These are phyloP conservation scores for Sphyrna mokarran DNA, from an alignment of 2,113 vertebrate species.

Conservation along the genomic window DNA sequence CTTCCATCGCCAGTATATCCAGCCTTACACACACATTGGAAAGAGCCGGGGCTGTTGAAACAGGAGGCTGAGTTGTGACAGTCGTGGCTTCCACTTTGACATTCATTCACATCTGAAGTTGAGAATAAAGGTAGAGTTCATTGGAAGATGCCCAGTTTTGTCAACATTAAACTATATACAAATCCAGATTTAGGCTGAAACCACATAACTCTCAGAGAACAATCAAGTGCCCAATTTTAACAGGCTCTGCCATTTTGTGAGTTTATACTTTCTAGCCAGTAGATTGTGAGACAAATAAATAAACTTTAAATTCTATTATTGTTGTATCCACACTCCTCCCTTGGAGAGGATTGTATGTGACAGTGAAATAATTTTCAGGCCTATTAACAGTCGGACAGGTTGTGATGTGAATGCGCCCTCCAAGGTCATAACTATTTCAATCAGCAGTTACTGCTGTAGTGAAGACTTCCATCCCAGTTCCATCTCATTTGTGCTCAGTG, in stretches of 20 bases:
- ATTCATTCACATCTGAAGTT: slow-evolving; percentile 1
- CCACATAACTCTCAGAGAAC: background rate
- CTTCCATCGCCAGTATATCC: slow-evolving; percentile 1
- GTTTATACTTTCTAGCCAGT: background rate
- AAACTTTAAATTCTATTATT: too few species aligned
- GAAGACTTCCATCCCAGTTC: too few species aligned
- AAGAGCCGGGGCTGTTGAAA: slow-evolving; percentile 20
- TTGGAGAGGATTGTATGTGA: too few species aligned
- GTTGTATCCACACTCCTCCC: too few species aligned
- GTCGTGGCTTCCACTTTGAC: background rate
- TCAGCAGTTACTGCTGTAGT: too few species aligned
- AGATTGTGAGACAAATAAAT: too few species aligned
- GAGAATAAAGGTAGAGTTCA: background rate
- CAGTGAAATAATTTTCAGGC: too few species aligned
- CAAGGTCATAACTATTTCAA: too few species aligned
- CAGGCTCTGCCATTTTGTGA: background rate
- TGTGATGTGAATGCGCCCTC: too few species aligned
- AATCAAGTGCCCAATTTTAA: background rate
- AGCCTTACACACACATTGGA: slow-evolving; percentile 10
- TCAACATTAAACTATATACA: background rate
- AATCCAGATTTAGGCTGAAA: background rate
- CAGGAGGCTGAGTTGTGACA: background rate
- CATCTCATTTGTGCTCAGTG: too few species aligned
- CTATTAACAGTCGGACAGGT: too few species aligned
- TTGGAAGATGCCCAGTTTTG: background rate